Conservation (phyloP, 2,113 vertebrate genomes). For the Mormyrus lacerda region DNA sequence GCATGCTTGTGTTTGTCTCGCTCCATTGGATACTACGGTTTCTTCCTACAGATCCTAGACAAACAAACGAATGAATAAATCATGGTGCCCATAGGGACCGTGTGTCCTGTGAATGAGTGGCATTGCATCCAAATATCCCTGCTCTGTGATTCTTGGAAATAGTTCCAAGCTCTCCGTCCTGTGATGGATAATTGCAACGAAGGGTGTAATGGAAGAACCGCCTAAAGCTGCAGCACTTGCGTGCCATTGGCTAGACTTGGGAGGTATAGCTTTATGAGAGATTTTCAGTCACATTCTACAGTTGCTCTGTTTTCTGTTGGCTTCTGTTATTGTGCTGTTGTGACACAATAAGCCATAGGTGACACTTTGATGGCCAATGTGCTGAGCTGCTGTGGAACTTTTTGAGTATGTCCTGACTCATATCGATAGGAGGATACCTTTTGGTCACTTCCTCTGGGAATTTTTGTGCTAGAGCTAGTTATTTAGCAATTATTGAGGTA, state of each 20-base stretch:
- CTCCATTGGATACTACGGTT: neutral
- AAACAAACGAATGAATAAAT: no score
- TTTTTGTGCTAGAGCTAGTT: neutral
- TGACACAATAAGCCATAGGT: no score
- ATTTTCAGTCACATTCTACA: neutral
- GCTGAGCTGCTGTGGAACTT: neutral
- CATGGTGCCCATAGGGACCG: no score
- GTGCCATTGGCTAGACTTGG: neutral
- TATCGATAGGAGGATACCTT: neutral
- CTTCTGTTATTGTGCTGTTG: no score
- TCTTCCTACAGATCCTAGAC: neutral
- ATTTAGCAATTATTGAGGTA: neutral
- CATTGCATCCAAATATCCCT: no score
- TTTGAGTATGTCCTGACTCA: neutral
- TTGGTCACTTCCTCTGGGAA: neutral
- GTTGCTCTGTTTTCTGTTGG: neutral
- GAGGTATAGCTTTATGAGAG: neutral
- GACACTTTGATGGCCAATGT: no score
- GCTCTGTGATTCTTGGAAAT: no score
- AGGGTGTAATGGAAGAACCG: no score
- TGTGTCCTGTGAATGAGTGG: no score
- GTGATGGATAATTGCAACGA: no score
- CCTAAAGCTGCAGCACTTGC: neutral
- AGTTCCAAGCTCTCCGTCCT: no score
- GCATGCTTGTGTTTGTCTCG: neutral